Base-by-base conservation (phyloP, 2,888 invertebrate genomes). In the Teinopalpus imperialis region DNA sequence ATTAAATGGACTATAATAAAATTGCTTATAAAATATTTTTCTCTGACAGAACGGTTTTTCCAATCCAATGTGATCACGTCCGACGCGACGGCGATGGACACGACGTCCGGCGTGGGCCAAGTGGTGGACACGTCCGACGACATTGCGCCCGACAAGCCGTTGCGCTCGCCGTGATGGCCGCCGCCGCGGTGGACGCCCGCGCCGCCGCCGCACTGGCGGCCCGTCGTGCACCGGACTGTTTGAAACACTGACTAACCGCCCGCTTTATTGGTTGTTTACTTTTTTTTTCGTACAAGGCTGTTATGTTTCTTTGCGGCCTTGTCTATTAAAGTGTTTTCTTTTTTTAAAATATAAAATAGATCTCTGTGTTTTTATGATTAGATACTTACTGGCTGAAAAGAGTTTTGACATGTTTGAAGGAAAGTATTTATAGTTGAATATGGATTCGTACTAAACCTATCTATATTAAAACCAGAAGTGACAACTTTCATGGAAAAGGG, bases 51-150 rank as follows among this genome's bases (percentile, higher is more conserved):
- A 71, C 89, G 92, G 45, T 92, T 92, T 83, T 92, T 92, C 77
- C 92, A 92, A 81, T 90, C 91, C 27, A 89, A 86, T 63, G 90
- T 90, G 62, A 88, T 90, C 43, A 90, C 90, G 26, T 82, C 89
- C 1, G 92, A 92, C 52, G 81, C 89, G 43, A 80, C 90, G 9
- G 91, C 91, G 27, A 90, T 89, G 88, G 89, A 89, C 72, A 89
- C 85, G 41, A 69, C 75, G 20, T 65, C 79, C 2, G 66, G 59
- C 7, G 79, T 76, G 42, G 74, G 69, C 1, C 70, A 69, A 2
- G 71, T 66, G 39, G 81, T 74, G 1, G 83, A 80, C 45, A 54
- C 69, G 35, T 43, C 57, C 0, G 87, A 87, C 49, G 85, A 85
- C 53, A 73, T 86, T 59, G 81, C 86, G 21, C 85, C 86, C 21